phyloP scores from a whole-genome alignment of 2,888 invertebrate species.

The Stenodera caucasica region DNA sequence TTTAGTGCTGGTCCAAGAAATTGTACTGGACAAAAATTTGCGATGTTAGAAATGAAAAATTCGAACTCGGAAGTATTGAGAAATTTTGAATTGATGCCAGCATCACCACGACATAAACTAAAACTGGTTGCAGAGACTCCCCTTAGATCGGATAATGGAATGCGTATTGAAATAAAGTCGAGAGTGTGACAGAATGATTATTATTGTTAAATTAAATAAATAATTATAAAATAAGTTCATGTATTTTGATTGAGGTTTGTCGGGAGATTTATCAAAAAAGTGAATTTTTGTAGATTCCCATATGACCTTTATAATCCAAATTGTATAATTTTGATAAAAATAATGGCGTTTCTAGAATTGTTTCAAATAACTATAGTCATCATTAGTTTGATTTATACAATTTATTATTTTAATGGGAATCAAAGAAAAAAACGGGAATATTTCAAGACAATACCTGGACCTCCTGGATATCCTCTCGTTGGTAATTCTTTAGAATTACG shows the following conservation, averaged over 20 bases:
- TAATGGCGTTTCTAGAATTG: neutral
- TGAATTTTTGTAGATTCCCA: neutral
- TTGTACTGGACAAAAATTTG: too few species aligned
- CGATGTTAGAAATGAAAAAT: constrained; percentile 61
- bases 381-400: neutral
- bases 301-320: neutral
- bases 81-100: constrained; percentile 51
- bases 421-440: neutral
- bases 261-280: neutral
- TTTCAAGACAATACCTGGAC: constrained; percentile 4
- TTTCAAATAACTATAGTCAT: neutral
- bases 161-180: constrained; percentile 49
- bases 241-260: neutral
- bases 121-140: constrained; percentile 56
- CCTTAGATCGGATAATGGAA: constrained; percentile 56
- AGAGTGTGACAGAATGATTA: neutral
- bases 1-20: constrained; percentile 67
- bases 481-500: constrained; percentile 1
- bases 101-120: constrained; percentile 50
- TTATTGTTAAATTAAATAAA: neutral
- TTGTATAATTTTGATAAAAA: neutral
- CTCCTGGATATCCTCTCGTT: neutral
- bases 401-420: neutral
- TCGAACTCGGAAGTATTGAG: constrained; percentile 59
- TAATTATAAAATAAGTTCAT: neutral